Conservation (phyloP, 2,113 vertebrate genomes). For the Saguinus imperator region DNA sequence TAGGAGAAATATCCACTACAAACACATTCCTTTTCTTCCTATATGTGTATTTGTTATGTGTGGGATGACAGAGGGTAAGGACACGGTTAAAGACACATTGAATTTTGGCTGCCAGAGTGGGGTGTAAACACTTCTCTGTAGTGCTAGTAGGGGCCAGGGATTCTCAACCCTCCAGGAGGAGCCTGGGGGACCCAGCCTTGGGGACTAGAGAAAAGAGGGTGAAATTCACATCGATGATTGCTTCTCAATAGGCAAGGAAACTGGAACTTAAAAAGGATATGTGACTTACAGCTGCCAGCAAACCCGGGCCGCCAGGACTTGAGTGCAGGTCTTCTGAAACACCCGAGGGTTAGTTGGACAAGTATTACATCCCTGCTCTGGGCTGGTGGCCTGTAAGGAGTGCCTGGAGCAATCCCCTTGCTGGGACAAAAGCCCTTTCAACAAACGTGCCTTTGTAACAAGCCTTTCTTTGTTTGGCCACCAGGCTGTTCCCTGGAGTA, state of each 20-base stretch:
- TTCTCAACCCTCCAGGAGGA: background rate
- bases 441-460: constrained; percentile 58
- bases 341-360: background rate
- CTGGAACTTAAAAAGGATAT: background rate
- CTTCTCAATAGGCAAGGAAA: background rate
- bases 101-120: background rate
- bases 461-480: constrained; percentile 30
- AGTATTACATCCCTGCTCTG: background rate
- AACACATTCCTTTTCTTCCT: background rate
- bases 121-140: background rate
- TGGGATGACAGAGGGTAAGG: background rate
- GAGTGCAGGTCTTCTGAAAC: background rate
- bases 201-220: background rate
- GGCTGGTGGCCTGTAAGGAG: background rate
- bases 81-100: background rate
- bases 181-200: no score
- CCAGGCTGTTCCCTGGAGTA: constrained; percentile 31
- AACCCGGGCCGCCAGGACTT: background rate
- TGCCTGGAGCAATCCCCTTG: constrained; percentile 11
- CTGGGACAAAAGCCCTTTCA: constrained; percentile 38
- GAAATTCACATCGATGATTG: background rate
- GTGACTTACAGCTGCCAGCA: background rate
- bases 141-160: background rate
- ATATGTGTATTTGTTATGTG: background rate
- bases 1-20: background rate